Base-by-base conservation (phyloP, 2,888 invertebrate genomes). In the Imbricaverruca yamaguchii region DNA sequence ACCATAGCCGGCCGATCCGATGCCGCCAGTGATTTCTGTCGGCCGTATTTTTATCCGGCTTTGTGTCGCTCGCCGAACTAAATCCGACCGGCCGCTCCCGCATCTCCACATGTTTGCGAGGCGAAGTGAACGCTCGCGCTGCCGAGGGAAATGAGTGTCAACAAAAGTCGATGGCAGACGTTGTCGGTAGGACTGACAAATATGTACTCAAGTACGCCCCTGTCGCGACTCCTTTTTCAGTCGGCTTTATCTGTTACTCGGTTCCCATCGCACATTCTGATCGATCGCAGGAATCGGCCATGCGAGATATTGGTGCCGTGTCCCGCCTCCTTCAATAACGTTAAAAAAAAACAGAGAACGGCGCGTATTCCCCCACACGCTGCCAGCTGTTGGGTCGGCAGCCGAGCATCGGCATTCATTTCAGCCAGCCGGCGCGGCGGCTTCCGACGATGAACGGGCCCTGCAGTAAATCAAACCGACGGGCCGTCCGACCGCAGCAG, bases 281-380 rank as follows among this genome's bases (percentile, higher is more conserved):
- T 10, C 74, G 74, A 53, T 65, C 74, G 74, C 9, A 18, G 53
- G 74, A 55, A 21, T 4, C 74, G 13, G 53, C 74, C 74, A 74
- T 18, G 74, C 53, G 53, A 9, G 74, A 55, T 74, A 74, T 74
- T 74, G 74, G 39, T 8, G 9, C 18, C 53, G 55, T 21, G 74
- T 53, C 53, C 69, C 74, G 74, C 74, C 74, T 55, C 74, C 74
- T 74, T 74, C 21, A 74, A 74, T 74, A 53, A 74, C 23, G 74
- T 53, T n/a, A 74, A 74, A 74, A 53, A 11, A 59, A 11, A 59
- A 13, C 74, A 55, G 18, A 39, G 39, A 39, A 39, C 74, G 55
- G 21, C 21, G 74, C 74, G 74, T 74, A 21, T 74, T 55, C 74
- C 74, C 74, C 74, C 53, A 74, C 74, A 53, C 67, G 67, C 12